Base-by-base conservation (phyloP, 2,888 invertebrate genomes). In the Erebia ligea region DNA sequence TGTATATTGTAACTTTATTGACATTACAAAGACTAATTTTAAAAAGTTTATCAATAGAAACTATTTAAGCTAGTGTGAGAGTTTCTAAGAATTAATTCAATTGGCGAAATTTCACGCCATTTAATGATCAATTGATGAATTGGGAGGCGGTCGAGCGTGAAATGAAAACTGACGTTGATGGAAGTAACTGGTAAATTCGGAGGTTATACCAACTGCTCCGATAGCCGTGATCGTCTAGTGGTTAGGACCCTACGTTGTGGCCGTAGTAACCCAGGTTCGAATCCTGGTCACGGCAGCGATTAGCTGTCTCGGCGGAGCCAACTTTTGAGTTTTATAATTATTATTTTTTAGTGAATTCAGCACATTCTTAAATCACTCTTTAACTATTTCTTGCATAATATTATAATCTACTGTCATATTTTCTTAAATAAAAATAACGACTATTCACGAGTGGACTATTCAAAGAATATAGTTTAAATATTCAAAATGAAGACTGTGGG, bases 201-300 rank as follows among this genome's bases (percentile, higher is more conserved):
- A 42, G 11, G 5, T 34, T 8, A 5, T 11, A 48, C 5, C 17
- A 70, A 15, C 68, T 25, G 76, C 77, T 78, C 77, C 76, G 75
- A 72, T 66, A 80, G 80, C 79, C 80, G 80, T 94, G 95, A 95
- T 95, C 95, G 95, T 95, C 95, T 95, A 95, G 95, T 95, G 95
- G 95, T 95, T 95, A 95, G 95, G 95, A 95, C 95, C 94, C 95
- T 95, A 95, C 95, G 95, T 95, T 95, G 95, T 95, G 95, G 95
- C 95, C 95, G 95, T 95, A 95, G 95, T 95, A 95, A 95, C 95
- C 95, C 95, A 95, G 95, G 95, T 95, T 95, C 95, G 95, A 95
- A 95, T 95, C 95, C 95, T 90, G 90, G 89, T 89, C 89, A 89
- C 88, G 88, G 88, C 88, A 89, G 87, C 75, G 70, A 63, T 5